Conservation (phyloP, 2,797 vertebrate species). For the Betta splendens region DNA sequence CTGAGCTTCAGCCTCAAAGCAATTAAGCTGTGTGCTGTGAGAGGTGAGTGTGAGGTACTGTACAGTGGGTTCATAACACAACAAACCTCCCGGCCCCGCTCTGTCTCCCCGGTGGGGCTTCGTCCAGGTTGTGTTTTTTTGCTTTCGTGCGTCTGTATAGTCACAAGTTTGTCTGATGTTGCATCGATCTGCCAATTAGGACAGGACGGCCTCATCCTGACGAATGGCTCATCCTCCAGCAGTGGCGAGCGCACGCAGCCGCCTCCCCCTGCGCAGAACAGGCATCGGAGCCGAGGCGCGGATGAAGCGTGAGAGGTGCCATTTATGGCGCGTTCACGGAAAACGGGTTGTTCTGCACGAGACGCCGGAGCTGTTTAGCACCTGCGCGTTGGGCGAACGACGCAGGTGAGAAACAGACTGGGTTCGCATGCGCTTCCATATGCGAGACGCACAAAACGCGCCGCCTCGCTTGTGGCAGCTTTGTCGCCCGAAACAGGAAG, state of each 20-base stretch:
- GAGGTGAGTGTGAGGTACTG: conserved; percentile 45
- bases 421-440: not conserved
- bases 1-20: conserved; percentile 43
- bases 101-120: conserved; percentile 9
- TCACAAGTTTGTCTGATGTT: conserved; percentile 13
- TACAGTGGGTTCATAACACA: conserved; percentile 13
- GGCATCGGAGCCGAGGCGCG: conserved; percentile 29
- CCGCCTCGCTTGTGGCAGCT: conserved; percentile 30
- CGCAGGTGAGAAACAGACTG: not conserved
- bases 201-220: conserved; percentile 28
- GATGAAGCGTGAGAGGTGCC: conserved; percentile 39
- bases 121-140: conserved; percentile 23
- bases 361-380: conserved; percentile 29
- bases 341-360: conserved; percentile 59
- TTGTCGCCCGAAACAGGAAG: conserved; percentile 49
- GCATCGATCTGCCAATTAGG: conserved; percentile 61
- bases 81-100: conserved; percentile 9
- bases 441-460: conserved; percentile 10
- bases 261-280: conserved; percentile 50
- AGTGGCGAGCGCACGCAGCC: conserved; percentile 17
- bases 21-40: conserved; percentile 48
- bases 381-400: conserved; percentile 18
- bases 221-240: conserved; percentile 44
- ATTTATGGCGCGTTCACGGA: conserved; percentile 61
- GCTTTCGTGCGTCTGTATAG: conserved; percentile 16